A percentile compares a stretch with the other conserved stretches of the same genome.
These are phyloP conservation scores for Hemitrygon akajei DNA, from an alignment of 2,797 vertebrate genomes.

Conservation along the genomic window DNA sequence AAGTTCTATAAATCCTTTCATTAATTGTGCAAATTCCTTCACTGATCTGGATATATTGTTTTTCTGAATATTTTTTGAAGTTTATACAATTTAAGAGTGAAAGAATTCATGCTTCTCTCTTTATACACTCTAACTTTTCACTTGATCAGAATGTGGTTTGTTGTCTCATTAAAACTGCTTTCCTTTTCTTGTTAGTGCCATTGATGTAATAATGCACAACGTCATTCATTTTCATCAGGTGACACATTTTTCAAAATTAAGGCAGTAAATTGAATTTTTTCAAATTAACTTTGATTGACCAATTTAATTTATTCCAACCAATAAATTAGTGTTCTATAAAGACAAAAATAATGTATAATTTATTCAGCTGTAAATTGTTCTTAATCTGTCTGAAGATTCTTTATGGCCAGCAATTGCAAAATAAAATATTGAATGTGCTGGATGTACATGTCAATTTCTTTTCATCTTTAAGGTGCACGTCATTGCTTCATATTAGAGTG, in stretches of 20 bases:
- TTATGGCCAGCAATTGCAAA: not conserved
- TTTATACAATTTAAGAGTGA: not conserved
- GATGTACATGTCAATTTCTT: not conserved
- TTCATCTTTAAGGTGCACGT: not conserved
- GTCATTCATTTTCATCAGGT: not conserved
- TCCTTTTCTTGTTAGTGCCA: not conserved
- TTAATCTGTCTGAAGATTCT: not conserved
- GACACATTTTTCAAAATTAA: conserved; percentile 19
- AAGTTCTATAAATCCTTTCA: not conserved
- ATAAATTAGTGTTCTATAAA: too few relatives aligned
- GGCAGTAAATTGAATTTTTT: conserved; percentile 7
- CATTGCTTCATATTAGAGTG: not conserved
- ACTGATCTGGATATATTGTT: not conserved
- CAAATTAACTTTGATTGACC: conserved; percentile 20
- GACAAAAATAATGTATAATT: not conserved
- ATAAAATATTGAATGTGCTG: not conserved
- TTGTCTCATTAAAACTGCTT: not conserved
- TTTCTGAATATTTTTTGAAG: not conserved
- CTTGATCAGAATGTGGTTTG: not conserved
- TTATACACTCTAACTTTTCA: not conserved
- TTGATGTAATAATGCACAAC: not conserved
- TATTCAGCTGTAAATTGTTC: not conserved
- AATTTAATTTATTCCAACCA: not conserved
- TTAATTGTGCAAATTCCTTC: not conserved
- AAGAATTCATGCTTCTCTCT: not conserved